Evolutionary conservation across 53 echinoderm and acorn worm species (phyloP).

Genomic region (Hippasteria phrygiana): DNA sequence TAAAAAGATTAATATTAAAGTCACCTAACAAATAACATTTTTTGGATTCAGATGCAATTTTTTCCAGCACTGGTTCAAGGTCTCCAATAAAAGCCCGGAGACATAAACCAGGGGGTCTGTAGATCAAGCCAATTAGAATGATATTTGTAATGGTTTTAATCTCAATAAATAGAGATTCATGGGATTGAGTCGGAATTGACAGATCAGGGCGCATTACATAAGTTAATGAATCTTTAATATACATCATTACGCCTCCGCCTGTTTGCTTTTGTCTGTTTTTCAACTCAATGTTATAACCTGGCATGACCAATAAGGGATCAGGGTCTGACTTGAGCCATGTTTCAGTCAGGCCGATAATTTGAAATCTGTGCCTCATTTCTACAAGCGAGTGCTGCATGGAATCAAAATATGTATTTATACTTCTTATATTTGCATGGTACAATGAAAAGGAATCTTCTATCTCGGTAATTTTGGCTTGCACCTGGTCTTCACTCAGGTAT

Average conservation of each 20-base stretch:
- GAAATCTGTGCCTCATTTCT: not conserved
- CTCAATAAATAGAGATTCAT: conserved; percentile 19
- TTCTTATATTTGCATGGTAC: conserved; percentile 10
- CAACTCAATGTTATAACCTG: conserved; percentile 32
- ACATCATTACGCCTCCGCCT: conserved; percentile 30
- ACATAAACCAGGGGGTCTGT: not conserved
- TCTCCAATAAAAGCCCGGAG: not conserved
- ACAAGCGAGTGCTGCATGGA: conserved; percentile 4
- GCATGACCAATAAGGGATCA: not conserved
- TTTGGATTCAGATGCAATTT: not conserved
- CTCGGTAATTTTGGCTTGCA: not conserved
- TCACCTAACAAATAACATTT: not conserved
- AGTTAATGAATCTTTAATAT: conserved; percentile 15
- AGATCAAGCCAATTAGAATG: not conserved
- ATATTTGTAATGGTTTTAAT: not conserved
- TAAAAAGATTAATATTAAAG: not conserved
- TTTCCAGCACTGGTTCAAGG: not conserved
- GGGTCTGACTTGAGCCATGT: conserved; percentile 39
- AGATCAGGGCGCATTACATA: conserved; percentile 17
- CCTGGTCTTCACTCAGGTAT: not conserved
- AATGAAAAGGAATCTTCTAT: conserved; percentile 15
- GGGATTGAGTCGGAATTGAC: conserved; percentile 3
- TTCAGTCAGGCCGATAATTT: conserved; percentile 47
- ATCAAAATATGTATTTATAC: conserved; percentile 22
- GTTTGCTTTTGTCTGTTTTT: conserved; percentile 34